Base-by-base conservation (phyloP, 2,797 vertebrate genomes). In the Balearica regulorum region DNA sequence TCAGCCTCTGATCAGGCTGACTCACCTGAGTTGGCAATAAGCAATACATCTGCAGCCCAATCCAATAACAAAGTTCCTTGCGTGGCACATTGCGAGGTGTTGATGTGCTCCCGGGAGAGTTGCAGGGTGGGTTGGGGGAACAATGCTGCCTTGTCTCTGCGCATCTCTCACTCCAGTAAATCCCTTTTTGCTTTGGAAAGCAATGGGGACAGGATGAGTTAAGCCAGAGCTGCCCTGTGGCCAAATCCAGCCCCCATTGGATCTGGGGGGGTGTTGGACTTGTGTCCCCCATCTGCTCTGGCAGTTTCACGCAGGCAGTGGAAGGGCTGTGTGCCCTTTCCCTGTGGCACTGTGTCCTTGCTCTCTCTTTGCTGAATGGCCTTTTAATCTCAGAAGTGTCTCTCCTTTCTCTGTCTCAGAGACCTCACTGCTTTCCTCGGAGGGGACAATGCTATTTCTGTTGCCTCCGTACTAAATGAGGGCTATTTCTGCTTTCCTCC, bases 21-120 rank as follows among this genome's bases (percentile, higher is more conserved):
- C 92, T 96, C 95, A 96, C 93, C 95, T 90, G 88, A 48, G 66
- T 93, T 93, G 90, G 83, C 88, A 79, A 6, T 22, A 17, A 86
- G 54, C 70, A 11, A 19, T n/a, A 5, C 37, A 5, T 58, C 43
- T 80, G 57, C 92, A 87, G 17, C 49, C 54, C 57, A 33, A 13
- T 8, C 68, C 75, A 57, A 2, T 37, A 85, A 48, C 73, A 53
- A 11, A n/a, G 15, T 51, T 73, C 15, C 65, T 22, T 61, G 33
- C 1, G 2, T 82, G 89, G 85, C 91, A 58, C 37, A 0, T 1
- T 29, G 37, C 0, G 13, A 89, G 83, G 69, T 81, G 92, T 29
- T 86, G 88, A 13, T 83, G 75, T 75, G 86, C 61, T 90, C 66
- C 71, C 0, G 0, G 72, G 29, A 62, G 82, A 55, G 80, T 5